phyloP scores from a whole-genome alignment of 2,888 invertebrate species.

The Drosophila rellima region DNA sequence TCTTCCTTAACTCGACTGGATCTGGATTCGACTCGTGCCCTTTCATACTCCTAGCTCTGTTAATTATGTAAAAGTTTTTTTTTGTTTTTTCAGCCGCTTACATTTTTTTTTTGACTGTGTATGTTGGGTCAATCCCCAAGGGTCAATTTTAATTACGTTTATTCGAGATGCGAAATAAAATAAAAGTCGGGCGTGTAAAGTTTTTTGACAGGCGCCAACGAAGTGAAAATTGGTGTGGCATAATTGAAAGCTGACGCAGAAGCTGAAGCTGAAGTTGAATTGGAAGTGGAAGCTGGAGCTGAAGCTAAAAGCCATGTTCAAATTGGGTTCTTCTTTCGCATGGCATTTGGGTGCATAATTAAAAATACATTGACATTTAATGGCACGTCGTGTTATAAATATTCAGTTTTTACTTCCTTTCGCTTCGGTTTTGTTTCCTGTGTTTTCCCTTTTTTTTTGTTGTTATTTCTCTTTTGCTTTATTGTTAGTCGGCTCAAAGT shows the following conservation, averaged over 20 bases:
- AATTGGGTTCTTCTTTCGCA: conserved; percentile 42
- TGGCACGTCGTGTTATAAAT: conserved; percentile 70
- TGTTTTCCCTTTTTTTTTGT: conserved; percentile 12
- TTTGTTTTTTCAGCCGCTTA: conserved; percentile 26
- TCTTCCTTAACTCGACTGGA: conserved; percentile 9
- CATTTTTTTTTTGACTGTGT: conserved; percentile 28
- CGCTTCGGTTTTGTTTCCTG: conserved; percentile 3
- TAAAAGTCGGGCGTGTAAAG: conserved; percentile 64
- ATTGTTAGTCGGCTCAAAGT: conserved; percentile 55
- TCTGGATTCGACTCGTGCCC: conserved; percentile 16
- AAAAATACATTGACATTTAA: conserved; percentile 80
- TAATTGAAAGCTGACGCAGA: conserved; percentile 64
- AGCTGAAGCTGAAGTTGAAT: conserved; percentile 14
- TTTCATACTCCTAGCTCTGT: conserved; percentile 24
- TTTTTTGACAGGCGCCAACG: conserved; percentile 69
- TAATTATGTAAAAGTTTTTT: conserved; percentile 58
- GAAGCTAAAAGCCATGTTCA: conserved; percentile 45
- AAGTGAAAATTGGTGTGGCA: conserved; percentile 75
- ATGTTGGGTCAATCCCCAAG: conserved; percentile 56
- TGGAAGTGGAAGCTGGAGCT: neutral
- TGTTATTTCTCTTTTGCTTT: conserved; percentile 22
- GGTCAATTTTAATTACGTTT: conserved; percentile 81
- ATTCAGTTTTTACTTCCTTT: conserved; percentile 57
- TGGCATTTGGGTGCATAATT: conserved; percentile 69
- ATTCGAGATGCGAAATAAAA: conserved; percentile 54